A percentile compares a stretch with the other conserved stretches of the same genome.
phyloP scores from a whole-genome alignment of 1,140 invertebrate genomes.

The Pseudachorutes palmiensis region DNA sequence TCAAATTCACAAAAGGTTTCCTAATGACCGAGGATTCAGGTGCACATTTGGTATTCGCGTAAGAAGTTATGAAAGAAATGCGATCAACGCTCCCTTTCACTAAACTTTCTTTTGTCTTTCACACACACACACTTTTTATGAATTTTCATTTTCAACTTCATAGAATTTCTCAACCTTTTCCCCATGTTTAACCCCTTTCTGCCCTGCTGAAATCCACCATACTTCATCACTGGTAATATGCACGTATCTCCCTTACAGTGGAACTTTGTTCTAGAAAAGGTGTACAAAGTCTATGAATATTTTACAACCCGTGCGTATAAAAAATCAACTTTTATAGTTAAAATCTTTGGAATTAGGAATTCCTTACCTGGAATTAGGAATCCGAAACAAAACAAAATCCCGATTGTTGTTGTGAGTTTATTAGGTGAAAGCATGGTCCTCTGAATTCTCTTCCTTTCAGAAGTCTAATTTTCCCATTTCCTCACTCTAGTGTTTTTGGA shows the following conservation, averaged over 20 bases:
- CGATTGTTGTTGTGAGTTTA: background rate
- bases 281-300: background rate
- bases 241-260: too few species aligned
- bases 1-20: too few species aligned
- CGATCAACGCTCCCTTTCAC: too few species aligned
- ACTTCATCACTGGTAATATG: background rate
- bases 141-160: constrained; percentile 30
- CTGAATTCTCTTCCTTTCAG: background rate
- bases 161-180: constrained; percentile 18
- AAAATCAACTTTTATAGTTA: too few species aligned
- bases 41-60: too few species aligned
- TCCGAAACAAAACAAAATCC: constrained; percentile 15
- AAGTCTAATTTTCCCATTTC: too few species aligned
- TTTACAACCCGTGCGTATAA: too few species aligned
- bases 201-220: background rate
- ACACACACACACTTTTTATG: constrained; percentile 29
- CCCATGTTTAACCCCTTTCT: background rate
- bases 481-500: background rate
- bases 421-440: background rate
- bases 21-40: too few species aligned
- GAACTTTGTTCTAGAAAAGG: background rate
- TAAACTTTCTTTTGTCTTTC: constrained; percentile 17
- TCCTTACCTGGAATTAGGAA: constrained; percentile 25
- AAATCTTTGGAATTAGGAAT: background rate
- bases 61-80: too few species aligned